Evolutionary conservation across 2,797 vertebrate genomes (phyloP).

Genomic region (Danio albolineatus): DNA sequence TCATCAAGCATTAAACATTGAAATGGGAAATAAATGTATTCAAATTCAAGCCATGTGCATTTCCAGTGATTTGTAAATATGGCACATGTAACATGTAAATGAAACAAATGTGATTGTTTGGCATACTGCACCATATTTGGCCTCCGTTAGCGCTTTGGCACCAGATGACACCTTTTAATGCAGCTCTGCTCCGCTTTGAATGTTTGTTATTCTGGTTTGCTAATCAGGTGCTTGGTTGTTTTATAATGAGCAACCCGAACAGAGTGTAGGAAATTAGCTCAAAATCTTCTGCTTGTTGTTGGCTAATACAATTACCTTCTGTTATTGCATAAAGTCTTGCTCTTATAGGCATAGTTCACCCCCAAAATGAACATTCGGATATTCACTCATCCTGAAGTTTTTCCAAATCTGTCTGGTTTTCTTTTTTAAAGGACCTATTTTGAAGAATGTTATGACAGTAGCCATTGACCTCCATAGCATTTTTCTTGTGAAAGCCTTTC

Average conservation of each 20-base stretch:
- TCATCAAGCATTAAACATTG: not conserved
- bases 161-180: not conserved
- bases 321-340: not conserved
- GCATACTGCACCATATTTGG: not conserved
- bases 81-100: not conserved
- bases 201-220: not conserved
- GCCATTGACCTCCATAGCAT: too few relatives aligned
- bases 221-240: not conserved
- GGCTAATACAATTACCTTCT: not conserved
- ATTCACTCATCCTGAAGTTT: too few relatives aligned
- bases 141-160: constrained; percentile 2
- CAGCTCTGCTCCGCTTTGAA: not conserved
- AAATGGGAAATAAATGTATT: not conserved
- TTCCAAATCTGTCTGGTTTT: not conserved
- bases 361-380: not conserved
- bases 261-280: too few relatives aligned
- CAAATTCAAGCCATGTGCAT: not conserved
- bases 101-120: not conserved
- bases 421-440: too few relatives aligned
- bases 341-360: not conserved
- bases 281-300: not conserved
- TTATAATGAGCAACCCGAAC: not conserved
- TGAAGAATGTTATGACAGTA: too few relatives aligned
- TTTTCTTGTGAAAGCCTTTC: too few relatives aligned
- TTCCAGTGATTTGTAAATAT: not conserved